These are phyloP conservation scores for Ochropleura plecta DNA, from an alignment of 2,888 invertebrate species.

Conservation along the genomic window DNA sequence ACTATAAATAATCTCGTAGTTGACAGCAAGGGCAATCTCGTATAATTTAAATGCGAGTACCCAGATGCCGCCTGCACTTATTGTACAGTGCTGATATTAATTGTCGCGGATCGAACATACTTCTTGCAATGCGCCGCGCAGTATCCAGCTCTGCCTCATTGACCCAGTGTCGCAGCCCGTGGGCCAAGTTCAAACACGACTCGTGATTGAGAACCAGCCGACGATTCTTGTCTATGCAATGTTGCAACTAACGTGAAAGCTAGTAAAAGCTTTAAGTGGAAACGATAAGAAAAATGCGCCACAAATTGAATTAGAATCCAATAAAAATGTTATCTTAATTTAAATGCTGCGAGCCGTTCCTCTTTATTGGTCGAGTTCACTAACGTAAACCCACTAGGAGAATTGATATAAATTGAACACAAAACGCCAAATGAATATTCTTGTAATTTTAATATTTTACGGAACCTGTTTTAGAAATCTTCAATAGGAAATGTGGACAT, in stretches of 20 bases:
- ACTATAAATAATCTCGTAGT: conserved; percentile 67
- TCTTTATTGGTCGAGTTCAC: conserved; percentile 79
- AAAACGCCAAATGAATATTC: conserved; percentile 54
- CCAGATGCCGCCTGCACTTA: conserved; percentile 60
- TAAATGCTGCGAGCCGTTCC: conserved; percentile 76
- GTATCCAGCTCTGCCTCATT: conserved; percentile 71
- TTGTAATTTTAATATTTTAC: conserved; percentile 55
- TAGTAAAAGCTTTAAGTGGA: conserved; percentile 75
- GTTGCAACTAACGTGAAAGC: conserved; percentile 79
- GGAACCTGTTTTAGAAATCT: conserved; percentile 54
- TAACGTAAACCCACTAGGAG: conserved; percentile 73
- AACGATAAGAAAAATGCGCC: conserved; percentile 77
- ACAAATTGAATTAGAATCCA: conserved; percentile 82
- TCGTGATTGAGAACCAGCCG: conserved; percentile 69
- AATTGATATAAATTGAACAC: conserved; percentile 71
- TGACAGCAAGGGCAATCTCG: conserved; percentile 62
- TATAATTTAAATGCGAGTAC: conserved; percentile 43
- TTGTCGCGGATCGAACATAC: conserved; percentile 70
- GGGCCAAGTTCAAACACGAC: conserved; percentile 84
- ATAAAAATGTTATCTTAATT: conserved; percentile 88
- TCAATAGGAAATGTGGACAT: conserved; percentile 57
- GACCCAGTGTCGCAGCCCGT: conserved; percentile 78
- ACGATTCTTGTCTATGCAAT: conserved; percentile 71
- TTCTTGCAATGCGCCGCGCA: conserved; percentile 69
- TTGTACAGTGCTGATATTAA: conserved; percentile 72